phyloP scores from a whole-genome alignment of 1,140 invertebrate species.

The Camponotus vicinus region DNA sequence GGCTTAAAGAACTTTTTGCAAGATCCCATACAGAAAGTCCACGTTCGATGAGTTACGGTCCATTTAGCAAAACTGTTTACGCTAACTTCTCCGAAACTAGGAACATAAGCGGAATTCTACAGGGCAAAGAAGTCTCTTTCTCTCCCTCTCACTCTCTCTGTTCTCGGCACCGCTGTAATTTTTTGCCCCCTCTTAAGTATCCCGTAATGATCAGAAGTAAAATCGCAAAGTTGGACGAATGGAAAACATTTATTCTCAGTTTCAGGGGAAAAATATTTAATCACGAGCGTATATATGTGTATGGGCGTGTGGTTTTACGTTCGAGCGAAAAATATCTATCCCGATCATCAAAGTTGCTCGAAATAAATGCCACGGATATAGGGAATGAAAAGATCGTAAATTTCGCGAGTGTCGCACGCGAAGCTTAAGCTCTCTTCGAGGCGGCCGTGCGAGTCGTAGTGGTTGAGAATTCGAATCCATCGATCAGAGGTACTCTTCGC shows the following conservation, averaged over 20 bases:
- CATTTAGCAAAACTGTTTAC: constrained; percentile 61
- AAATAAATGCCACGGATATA: constrained; percentile 58
- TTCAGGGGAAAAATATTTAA: constrained; percentile 18
- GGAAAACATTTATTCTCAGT: constrained; percentile 7
- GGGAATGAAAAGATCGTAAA: constrained; percentile 77
- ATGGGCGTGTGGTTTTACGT: background rate
- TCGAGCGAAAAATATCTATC: constrained; percentile 37
- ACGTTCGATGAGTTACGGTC: constrained; percentile 60
- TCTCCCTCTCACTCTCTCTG: background rate
- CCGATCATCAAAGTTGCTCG: constrained; percentile 37
- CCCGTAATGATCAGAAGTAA: constrained; percentile 5
- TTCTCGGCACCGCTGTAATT: background rate
- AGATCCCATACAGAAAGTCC: constrained; percentile 46
- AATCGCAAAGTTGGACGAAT: constrained; percentile 4
- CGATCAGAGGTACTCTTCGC: constrained; percentile 77
- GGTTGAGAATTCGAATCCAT: constrained; percentile 77
- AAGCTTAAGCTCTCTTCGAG: constrained; percentile 71
- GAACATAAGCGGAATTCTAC: constrained; percentile 57
- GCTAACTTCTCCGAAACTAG: constrained; percentile 47
- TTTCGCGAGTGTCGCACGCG: constrained; percentile 71
- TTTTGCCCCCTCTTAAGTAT: background rate
- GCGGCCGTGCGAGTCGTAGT: constrained; percentile 19
- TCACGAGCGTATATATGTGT: background rate
- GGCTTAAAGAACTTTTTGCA: constrained; percentile 45
- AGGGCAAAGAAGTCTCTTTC: constrained; percentile 15